Base-by-base conservation (phyloP, 2,113 vertebrate genomes). In the Polypterus bichir region DNA sequence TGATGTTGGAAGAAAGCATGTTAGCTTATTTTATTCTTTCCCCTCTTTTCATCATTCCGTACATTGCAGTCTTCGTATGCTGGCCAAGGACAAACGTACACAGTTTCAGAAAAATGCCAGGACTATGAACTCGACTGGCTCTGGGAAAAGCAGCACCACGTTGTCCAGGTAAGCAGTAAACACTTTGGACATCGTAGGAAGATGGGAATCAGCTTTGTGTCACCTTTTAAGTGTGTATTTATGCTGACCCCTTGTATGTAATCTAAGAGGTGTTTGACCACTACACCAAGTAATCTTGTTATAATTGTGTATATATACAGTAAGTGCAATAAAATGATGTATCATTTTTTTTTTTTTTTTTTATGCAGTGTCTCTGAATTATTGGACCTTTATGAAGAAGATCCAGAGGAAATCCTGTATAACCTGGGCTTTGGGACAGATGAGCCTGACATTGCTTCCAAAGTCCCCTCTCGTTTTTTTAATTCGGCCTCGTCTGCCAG, bases 61-160 rank as follows among this genome's bases (percentile, higher is more conserved):
- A 7, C 27, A 57, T 44, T 57, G 49, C 10, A 92, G 91, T 71
- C 90, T 80, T 80, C 83, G 77, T 72, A 84, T 89, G 54, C 78
- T 76, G 70, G 93, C 91, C 4, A 82, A 90, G 76, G 90, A 92
- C 68, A 92, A 82, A 77, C 87, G 94, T 74, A 84, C 82, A 67
- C 91, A 87, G 74, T 97, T 89, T 77, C 92, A 89, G 69, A 92
- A 95, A 74, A 91, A 82, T 58, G 91, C 87, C 51, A 84, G 87
- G 82, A 98, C 93, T 80, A 95, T 98, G 92, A 97, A 96, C 81
- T 98, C 96, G 3, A 93, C 91, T 0, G 94, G 96, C 48, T 98
- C 96, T 57, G 96, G 91, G 57, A 98, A 93, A 73, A 97, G 96
- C 82, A 97, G 89, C 58, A 80, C 85, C 1, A 97, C 90, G 1